phyloP scores from a whole-genome alignment of 2,797 vertebrate genomes.

The Moxostoma hubbsi region DNA sequence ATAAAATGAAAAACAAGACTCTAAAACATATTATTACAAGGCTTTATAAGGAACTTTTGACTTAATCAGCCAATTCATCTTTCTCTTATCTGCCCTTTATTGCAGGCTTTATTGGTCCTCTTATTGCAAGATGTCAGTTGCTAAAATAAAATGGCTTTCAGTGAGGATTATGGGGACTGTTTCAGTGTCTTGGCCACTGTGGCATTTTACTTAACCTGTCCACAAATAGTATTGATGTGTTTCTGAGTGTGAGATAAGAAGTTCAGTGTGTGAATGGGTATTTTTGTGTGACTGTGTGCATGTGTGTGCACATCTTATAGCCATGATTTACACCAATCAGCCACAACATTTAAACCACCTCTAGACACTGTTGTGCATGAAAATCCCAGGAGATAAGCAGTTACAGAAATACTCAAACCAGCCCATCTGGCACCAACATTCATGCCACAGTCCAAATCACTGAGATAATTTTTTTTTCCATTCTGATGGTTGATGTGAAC shows the following conservation, averaged over 20 bases:
- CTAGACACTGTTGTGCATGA: no score
- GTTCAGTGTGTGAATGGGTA: conserved; percentile 8
- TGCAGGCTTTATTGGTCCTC: conserved; percentile 38
- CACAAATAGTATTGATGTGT: conserved; percentile 53
- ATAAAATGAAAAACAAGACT: conserved; percentile 47
- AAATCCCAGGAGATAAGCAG: no score
- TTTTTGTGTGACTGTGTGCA: conserved; percentile 36
- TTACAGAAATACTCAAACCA: no score
- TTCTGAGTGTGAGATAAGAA: background rate
- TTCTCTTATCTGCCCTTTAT: conserved; percentile 58
- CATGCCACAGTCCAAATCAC: no score
- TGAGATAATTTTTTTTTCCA: no score
- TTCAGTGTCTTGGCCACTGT: conserved; percentile 51
- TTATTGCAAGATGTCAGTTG: conserved; percentile 52
- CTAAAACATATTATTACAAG: conserved; percentile 49
- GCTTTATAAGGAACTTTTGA: conserved; percentile 53
- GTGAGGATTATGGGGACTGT: conserved; percentile 56
- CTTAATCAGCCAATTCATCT: conserved; percentile 60
- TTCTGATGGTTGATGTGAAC: no score
- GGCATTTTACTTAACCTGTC: conserved; percentile 58
- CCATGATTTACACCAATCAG: background rate
- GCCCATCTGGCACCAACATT: no score
- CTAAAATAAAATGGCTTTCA: conserved; percentile 58
- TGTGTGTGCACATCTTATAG: background rate
- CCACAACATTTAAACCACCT: no score